Conservation (phyloP, 1,140 invertebrate species). For the Drosophila serrata region DNA sequence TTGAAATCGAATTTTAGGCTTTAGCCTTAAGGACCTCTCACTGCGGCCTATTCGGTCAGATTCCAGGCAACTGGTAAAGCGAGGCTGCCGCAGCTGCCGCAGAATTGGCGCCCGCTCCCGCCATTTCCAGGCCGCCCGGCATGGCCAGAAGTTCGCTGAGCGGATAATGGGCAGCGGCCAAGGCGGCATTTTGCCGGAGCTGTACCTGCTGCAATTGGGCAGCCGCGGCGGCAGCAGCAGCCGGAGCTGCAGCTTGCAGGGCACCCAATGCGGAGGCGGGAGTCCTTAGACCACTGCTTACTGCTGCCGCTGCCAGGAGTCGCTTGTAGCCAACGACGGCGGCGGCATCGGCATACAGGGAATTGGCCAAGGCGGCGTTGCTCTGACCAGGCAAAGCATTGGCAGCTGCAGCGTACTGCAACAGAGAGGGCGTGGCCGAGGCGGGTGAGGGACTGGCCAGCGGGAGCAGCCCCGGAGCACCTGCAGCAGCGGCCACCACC, state of each 20-base stretch:
- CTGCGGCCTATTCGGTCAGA: conserved; percentile 89
- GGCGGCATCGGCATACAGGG: conserved; percentile 78
- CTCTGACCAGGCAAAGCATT: conserved; percentile 56
- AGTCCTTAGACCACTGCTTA: conserved; percentile 62
- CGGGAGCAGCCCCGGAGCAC: conserved; percentile 74
- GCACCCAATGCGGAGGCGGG: conserved; percentile 55
- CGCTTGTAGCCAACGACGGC: conserved; percentile 83
- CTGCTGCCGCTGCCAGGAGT: conserved; percentile 79
- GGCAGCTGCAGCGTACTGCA: conserved; percentile 79
- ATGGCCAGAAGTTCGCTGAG: conserved; percentile 90
- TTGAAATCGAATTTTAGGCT: background rate
- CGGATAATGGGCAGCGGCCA: conserved; percentile 87
- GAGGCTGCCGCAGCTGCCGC: conserved; percentile 84
- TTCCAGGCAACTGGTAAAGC: conserved; percentile 88
- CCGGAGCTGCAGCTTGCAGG: conserved; percentile 74
- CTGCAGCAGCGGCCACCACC: conserved; percentile 83
- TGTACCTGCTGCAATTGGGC: conserved; percentile 67
- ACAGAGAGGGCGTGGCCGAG: conserved; percentile 58
- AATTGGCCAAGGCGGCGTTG: conserved; percentile 70
- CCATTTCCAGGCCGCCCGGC: conserved; percentile 88
- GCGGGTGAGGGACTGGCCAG: conserved; percentile 44
- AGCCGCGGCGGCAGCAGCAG: conserved; percentile 69
- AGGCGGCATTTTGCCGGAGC: conserved; percentile 83
- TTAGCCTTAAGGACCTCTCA: conserved; percentile 55
- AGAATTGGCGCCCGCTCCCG: conserved; percentile 46